These are phyloP conservation scores for Lamellibrachia columna DNA, from an alignment of 2,888 invertebrate species.

Conservation along the genomic window DNA sequence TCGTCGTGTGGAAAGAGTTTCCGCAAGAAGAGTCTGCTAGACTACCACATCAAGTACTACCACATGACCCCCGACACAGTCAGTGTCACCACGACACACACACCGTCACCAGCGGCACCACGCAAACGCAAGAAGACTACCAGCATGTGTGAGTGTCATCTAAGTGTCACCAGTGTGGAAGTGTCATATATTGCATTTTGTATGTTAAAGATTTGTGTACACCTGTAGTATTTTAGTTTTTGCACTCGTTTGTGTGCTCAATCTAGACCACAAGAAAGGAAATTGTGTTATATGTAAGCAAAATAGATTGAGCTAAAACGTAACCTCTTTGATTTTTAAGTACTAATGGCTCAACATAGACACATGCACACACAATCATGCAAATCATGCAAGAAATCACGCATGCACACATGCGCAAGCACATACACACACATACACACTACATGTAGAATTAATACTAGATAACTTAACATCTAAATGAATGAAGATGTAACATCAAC, in stretches of 20 bases:
- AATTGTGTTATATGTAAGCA: no score
- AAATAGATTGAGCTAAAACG: no score
- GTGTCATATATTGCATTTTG: background rate
- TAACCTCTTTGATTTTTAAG: no score
- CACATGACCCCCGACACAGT: constrained; percentile 68
- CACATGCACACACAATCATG: no score
- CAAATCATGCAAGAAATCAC: no score
- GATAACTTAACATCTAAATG: no score
- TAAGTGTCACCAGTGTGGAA: background rate
- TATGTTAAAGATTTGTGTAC: background rate
- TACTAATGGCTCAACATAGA: no score
- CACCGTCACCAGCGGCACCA: constrained; percentile 27
- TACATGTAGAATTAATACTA: no score
- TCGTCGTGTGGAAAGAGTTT: constrained; percentile 86
- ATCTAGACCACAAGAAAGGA: background rate
- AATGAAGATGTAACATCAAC: no score
- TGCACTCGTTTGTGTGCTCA: background rate
- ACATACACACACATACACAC: no score
- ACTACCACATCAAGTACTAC: constrained; percentile 95
- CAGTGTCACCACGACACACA: constrained; percentile 32
- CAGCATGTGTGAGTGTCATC: constrained; percentile 46
- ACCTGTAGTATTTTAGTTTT: background rate
- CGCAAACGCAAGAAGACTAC: constrained; percentile 51
- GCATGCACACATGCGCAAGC: no score
- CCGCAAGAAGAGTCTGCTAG: constrained; percentile 87